A percentile compares a stretch with the other conserved stretches of the same genome.
Evolutionary conservation across 2,113 vertebrate species (phyloP).

Genomic region (Aplodontia rufa): DNA sequence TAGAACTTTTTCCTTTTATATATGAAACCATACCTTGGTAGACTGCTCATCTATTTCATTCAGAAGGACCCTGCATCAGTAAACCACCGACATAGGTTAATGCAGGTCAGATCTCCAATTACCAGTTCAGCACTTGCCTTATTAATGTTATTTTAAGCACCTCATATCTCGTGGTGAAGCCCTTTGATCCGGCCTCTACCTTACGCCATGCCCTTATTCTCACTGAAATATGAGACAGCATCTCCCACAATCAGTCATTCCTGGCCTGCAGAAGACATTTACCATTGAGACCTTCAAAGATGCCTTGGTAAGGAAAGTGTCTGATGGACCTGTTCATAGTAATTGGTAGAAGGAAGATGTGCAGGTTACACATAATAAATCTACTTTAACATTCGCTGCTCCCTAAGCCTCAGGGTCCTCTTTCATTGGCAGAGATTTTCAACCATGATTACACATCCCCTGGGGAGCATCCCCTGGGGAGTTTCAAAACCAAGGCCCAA

Average conservation of each 20-base stretch:
- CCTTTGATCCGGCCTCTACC: neutral
- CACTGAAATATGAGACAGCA: neutral
- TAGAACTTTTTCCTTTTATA: neutral
- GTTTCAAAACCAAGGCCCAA: neutral
- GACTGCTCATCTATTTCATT: constrained; percentile 23
- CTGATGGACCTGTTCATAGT: neutral
- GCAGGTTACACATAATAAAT: neutral
- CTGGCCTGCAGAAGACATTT: neutral
- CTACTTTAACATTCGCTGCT: neutral
- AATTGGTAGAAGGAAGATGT: neutral
- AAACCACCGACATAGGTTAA: neutral
- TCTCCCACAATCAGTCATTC: neutral
- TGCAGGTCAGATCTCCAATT: neutral
- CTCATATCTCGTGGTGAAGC: neutral
- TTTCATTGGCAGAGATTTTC: neutral
- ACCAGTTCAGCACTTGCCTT: neutral
- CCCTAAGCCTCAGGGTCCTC: neutral
- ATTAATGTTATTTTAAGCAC: neutral
- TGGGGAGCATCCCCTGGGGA: neutral
- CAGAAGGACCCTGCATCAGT: neutral
- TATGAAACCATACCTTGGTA: neutral
- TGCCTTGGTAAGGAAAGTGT: neutral
- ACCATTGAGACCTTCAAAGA: neutral
- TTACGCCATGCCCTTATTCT: neutral
- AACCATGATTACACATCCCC: neutral